A percentile compares a stretch with the other conserved stretches of the same genome.
These are phyloP conservation scores for Limonius californicus DNA, from an alignment of 1,140 invertebrate species.

Conservation along the genomic window DNA sequence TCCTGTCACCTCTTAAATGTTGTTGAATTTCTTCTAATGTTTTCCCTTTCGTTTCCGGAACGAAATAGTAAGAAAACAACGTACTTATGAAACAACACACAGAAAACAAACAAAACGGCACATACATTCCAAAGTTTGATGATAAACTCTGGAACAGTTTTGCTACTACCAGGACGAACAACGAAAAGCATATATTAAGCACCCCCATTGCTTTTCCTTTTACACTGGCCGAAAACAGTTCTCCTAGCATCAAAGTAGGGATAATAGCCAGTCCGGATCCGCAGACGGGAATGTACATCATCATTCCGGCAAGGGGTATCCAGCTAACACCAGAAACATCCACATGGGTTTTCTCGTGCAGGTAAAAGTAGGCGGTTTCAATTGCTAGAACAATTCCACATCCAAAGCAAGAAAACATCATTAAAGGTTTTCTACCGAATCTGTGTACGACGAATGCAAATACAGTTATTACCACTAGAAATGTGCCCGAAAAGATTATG, in stretches of 20 bases:
- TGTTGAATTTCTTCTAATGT: not conserved
- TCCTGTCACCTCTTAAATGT: not conserved
- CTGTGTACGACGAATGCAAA: slow-evolving; percentile 51
- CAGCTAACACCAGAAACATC: not conserved
- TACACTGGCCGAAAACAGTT: slow-evolving; percentile 11
- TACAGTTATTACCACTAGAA: slow-evolving; percentile 40
- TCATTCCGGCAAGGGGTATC: slow-evolving; percentile 17
- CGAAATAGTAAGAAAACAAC: slow-evolving; percentile 61
- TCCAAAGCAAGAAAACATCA: slow-evolving; percentile 56
- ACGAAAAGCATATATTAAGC: slow-evolving; percentile 20
- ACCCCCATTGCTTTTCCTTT: slow-evolving; percentile 25
- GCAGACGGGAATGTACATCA: slow-evolving; percentile 21
- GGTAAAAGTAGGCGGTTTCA: slow-evolving; percentile 41
- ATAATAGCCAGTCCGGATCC: slow-evolving; percentile 22
- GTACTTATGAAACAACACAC: slow-evolving; percentile 64
- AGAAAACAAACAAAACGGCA: slow-evolving; percentile 53
- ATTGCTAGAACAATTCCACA: slow-evolving; percentile 52
- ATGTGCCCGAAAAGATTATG: slow-evolving; percentile 34
- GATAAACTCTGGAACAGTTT: slow-evolving; percentile 39
- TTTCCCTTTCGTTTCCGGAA: no score
- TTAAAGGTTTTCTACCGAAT: slow-evolving; percentile 62
- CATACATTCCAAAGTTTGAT: slow-evolving; percentile 58
- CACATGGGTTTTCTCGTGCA: not conserved
- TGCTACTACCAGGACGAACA: slow-evolving; percentile 31
- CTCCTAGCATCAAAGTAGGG: slow-evolving; percentile 23